phyloP scores from a whole-genome alignment of 1,140 invertebrate species.

The Leptopilina boulardi region DNA sequence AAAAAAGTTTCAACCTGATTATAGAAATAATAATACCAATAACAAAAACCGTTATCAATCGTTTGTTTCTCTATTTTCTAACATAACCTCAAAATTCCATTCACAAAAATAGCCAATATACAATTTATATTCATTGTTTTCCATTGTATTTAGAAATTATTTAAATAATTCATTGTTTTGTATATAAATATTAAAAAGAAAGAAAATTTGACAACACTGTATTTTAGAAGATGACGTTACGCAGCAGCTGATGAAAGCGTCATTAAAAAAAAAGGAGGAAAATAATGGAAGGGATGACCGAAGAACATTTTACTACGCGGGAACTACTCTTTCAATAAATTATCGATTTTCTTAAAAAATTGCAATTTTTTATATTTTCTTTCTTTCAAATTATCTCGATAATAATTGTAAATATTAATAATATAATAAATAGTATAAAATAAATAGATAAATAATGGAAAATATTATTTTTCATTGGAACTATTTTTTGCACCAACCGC shows the following conservation, averaged over 20 bases:
- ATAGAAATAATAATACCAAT: too few relatives aligned
- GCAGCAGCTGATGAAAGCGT: constrained; percentile 19
- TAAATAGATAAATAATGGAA: neutral
- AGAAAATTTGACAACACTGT: constrained; percentile 13
- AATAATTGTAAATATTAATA: neutral
- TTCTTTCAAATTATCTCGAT: neutral
- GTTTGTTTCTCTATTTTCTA: too few relatives aligned
- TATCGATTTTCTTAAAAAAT: neutral
- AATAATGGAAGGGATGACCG: constrained; percentile 41
- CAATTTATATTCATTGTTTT: neutral
- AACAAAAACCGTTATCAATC: too few relatives aligned
- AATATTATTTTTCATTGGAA: constrained; percentile 35
- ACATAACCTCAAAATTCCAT: too few relatives aligned
- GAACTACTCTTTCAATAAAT: neutral
- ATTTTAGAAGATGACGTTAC: neutral
- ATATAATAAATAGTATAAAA: neutral
- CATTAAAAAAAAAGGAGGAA: neutral
- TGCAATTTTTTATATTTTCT: neutral
- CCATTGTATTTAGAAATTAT: neutral
- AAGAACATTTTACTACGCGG: constrained; percentile 36
- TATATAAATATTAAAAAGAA: neutral
- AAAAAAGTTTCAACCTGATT: too few relatives aligned
- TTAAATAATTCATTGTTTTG: neutral
- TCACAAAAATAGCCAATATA: neutral
- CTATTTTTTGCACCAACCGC: constrained; percentile 59